Percentiles rank a stretch among this genome's conserved stretches.
Conservation (phyloP, 2,888 invertebrate genomes). For the Rhingia rostrata region DNA sequence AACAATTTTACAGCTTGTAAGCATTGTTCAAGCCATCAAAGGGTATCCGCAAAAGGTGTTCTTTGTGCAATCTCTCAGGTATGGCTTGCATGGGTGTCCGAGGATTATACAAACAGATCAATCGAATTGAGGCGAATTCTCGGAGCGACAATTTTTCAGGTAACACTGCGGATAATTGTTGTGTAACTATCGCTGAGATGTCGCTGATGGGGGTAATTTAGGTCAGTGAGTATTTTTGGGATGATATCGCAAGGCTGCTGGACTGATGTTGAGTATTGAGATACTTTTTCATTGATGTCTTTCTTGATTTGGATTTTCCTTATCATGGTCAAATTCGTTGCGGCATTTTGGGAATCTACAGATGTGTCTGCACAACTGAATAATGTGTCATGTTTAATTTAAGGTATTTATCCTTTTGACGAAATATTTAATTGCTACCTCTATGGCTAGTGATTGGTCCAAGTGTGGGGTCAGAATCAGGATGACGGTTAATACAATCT, state of each 20-base stretch:
- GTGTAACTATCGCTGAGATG: slow-evolving; percentile 4
- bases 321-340: slow-evolving; percentile 56
- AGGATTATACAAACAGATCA: slow-evolving; percentile 14
- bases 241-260: neutral
- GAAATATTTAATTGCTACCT: neutral
- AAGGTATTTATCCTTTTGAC: neutral
- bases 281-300: slow-evolving; percentile 38
- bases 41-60: slow-evolving; percentile 50
- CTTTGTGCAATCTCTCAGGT: slow-evolving; percentile 20
- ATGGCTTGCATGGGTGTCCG: neutral
- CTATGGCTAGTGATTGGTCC: neutral
- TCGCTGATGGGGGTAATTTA: slow-evolving; percentile 11
- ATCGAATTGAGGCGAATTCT: neutral
- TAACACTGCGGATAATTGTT: slow-evolving; percentile 33
- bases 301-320: slow-evolving; percentile 27
- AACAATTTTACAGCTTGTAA: slow-evolving; percentile 32
- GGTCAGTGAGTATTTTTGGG: neutral
- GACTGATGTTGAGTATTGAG: neutral
- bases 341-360: slow-evolving; percentile 22
- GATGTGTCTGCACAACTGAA: neutral
- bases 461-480: no score
- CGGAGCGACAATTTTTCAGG: slow-evolving; percentile 34
- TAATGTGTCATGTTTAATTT: slow-evolving; percentile 16
- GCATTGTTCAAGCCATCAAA: slow-evolving; percentile 43
- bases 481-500: no score